Conservation (phyloP, 2,888 invertebrate genomes). For the Hyppa rectilinea region DNA sequence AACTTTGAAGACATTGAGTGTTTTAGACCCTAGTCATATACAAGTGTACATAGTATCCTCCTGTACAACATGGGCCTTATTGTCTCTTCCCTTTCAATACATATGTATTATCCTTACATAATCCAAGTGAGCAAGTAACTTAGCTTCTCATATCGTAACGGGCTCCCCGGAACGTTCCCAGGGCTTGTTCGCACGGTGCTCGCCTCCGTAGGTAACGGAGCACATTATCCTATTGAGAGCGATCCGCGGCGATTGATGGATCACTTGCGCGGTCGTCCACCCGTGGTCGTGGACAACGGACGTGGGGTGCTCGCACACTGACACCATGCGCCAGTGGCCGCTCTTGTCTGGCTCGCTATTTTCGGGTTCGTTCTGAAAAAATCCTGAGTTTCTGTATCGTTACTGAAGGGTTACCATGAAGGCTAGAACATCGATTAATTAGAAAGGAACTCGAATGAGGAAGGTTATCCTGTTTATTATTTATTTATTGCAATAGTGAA, state of each 20-base stretch:
- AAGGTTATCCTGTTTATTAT: background rate
- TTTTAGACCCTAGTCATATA: background rate
- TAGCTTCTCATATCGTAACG: background rate
- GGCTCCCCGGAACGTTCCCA: constrained; percentile 47
- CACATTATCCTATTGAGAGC: constrained; percentile 65
- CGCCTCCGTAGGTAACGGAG: constrained; percentile 36
- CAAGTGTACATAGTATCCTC: background rate
- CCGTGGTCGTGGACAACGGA: constrained; percentile 48
- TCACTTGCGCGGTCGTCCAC: constrained; percentile 64
- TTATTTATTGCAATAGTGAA: background rate
- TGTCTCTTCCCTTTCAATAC: background rate
- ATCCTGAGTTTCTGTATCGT: background rate
- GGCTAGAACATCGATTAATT: background rate
- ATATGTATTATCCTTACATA: background rate
- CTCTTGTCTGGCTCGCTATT: background rate
- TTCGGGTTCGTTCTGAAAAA: background rate
- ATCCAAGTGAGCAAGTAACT: constrained; percentile 20
- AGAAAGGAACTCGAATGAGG: background rate
- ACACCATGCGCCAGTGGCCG: background rate
- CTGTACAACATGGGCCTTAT: background rate
- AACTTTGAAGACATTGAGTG: background rate
- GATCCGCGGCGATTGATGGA: constrained; percentile 57
- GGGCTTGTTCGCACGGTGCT: constrained; percentile 58
- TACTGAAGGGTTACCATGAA: background rate
- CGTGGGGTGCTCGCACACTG: constrained; percentile 34